Evolutionary conservation across 2,113 vertebrate genomes (phyloP).

Genomic region (Daboia siamensis): DNA sequence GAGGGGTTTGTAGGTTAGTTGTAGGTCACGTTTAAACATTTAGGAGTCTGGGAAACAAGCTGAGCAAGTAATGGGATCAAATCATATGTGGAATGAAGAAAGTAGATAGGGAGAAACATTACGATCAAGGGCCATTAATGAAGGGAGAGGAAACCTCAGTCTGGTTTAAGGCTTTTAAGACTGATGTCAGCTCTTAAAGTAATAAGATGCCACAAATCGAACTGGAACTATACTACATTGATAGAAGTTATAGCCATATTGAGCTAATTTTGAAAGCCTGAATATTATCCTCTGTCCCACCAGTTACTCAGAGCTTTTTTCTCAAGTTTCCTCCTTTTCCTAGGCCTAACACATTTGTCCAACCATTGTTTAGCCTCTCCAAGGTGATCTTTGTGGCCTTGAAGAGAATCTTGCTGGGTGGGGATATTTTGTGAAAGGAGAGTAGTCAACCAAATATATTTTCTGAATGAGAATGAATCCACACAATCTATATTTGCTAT

Average conservation of each 20-base stretch:
- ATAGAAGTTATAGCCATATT: background rate
- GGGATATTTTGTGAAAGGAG: constrained; percentile 33
- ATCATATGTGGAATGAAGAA: background rate
- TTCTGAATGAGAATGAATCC: background rate
- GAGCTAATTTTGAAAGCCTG: background rate
- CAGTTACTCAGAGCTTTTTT: background rate
- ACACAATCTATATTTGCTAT: background rate
- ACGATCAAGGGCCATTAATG: background rate
- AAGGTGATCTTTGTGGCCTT: background rate
- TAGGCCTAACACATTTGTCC: background rate
- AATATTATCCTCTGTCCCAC: background rate
- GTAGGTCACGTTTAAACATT: background rate
- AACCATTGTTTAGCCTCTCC: background rate
- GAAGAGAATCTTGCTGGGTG: background rate
- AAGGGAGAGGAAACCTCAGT: background rate
- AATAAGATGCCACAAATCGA: background rate
- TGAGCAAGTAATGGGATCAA: background rate
- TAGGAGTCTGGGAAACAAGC: background rate
- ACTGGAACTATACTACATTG: background rate
- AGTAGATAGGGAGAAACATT: background rate
- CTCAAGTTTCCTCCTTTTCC: background rate
- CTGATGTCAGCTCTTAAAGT: background rate
- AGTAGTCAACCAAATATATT: constrained; percentile 31
- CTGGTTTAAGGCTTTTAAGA: background rate
- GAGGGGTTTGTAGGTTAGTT: too few species aligned